A percentile compares a stretch with the other conserved stretches of the same genome.
These are phyloP conservation scores for Phylloscopus trochilus DNA, from an alignment of 2,113 vertebrate species.

Conservation along the genomic window DNA sequence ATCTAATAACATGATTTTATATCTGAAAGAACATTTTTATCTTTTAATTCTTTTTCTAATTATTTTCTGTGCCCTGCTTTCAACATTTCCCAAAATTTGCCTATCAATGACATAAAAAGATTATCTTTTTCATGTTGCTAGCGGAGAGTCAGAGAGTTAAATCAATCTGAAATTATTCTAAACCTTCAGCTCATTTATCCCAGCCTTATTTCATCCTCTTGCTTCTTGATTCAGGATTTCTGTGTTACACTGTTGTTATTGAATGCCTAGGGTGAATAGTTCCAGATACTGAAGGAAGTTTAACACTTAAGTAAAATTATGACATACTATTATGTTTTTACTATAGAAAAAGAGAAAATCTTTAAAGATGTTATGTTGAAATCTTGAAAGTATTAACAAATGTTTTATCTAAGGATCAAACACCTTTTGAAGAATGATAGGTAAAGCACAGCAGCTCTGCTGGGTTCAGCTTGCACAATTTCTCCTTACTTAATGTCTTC, in stretches of 20 bases:
- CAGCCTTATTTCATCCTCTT: background rate
- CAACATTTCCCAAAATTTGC: background rate
- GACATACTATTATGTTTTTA: slow-evolving; percentile 33
- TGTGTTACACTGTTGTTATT: background rate
- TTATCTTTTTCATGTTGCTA: slow-evolving; percentile 13
- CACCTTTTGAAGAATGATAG: slow-evolving; percentile 54
- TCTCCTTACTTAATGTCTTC: background rate
- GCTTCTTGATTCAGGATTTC: background rate
- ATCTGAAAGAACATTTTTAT: background rate
- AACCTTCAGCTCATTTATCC: background rate
- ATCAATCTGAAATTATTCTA: slow-evolving; percentile 6
- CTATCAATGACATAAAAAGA: slow-evolving; percentile 21
- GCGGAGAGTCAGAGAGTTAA: background rate
- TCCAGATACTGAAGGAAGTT: background rate
- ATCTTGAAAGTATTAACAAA: slow-evolving; percentile 72
- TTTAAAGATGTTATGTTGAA: slow-evolving; percentile 62
- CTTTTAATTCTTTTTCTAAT: slow-evolving; percentile 26
- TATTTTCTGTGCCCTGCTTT: background rate
- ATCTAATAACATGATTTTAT: background rate
- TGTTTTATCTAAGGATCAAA: slow-evolving; percentile 73
- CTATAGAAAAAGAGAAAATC: slow-evolving; percentile 22
- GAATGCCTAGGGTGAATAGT: background rate
- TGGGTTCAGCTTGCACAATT: slow-evolving; percentile 7
- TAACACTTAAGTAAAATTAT: slow-evolving; percentile 63
- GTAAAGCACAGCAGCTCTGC: slow-evolving; percentile 29